Conservation (phyloP, 2,888 invertebrate genomes). For the Melanargia galathea region DNA sequence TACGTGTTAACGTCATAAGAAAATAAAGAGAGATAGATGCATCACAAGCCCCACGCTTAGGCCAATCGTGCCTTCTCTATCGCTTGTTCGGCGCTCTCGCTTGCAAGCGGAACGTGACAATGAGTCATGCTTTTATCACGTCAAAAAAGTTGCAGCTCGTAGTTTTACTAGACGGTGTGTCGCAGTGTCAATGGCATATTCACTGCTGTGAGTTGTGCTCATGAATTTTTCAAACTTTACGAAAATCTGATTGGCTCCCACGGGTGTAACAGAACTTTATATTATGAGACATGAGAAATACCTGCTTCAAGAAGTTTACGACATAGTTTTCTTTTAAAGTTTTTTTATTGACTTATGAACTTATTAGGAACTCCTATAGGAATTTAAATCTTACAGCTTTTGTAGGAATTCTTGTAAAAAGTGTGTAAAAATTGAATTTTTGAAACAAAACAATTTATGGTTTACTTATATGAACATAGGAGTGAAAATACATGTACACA, state of each 20-base stretch:
- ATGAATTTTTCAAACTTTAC: slow-evolving; percentile 57
- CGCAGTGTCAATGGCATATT: slow-evolving; percentile 44
- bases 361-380: neutral
- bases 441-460: neutral
- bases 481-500: no score
- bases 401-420: no score
- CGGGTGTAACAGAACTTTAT: slow-evolving; percentile 32
- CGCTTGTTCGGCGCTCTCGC: no score
- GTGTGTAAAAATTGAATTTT: no score
- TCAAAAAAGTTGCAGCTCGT: neutral
- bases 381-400: no score
- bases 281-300: slow-evolving; percentile 30
- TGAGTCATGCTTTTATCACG: no score
- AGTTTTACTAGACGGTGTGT: slow-evolving; percentile 34
- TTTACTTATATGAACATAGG: no score
- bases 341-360: slow-evolving; percentile 7
- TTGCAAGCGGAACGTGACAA: no score
- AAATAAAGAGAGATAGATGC: no score
- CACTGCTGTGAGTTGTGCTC: slow-evolving; percentile 51
- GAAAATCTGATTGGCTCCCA: slow-evolving; percentile 54
- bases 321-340: slow-evolving; percentile 6
- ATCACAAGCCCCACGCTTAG: no score
- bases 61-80: no score
- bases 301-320: slow-evolving; percentile 23
- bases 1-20: no score